A percentile compares a stretch with the other conserved stretches of the same genome.
Evolutionary conservation across 2,888 invertebrate genomes (phyloP).

Genomic region (Ceramica pisi): DNA sequence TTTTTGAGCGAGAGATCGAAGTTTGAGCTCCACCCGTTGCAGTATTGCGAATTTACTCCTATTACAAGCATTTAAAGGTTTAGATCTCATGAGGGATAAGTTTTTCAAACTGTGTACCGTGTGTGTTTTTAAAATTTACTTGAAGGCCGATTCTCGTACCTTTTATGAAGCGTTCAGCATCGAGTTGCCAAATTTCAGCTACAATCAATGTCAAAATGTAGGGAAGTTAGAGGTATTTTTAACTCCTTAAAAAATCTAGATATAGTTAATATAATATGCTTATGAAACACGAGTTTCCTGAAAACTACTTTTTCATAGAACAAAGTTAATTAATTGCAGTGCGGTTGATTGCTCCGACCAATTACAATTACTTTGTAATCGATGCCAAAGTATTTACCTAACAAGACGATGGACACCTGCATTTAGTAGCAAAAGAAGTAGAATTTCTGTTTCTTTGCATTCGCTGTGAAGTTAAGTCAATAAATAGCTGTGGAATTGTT

Average conservation of each 20-base stretch:
- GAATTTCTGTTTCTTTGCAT: neutral
- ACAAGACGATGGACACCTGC: constrained; percentile 6
- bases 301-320: neutral
- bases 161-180: no score
- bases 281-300: neutral
- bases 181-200: no score
- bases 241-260: no score
- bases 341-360: neutral
- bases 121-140: no score
- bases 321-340: neutral
- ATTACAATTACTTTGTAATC: constrained; percentile 34
- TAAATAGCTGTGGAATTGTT: constrained; percentile 9
- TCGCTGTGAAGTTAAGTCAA: neutral
- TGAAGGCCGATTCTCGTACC: no score
- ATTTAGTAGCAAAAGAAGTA: neutral
- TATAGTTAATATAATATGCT: neutral
- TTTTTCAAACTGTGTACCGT: neutral
- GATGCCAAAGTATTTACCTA: neutral
- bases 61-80: neutral
- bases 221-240: no score
- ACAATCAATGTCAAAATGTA: no score
- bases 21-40: neutral
- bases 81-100: neutral
- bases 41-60: neutral
- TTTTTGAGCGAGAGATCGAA: neutral